Evolutionary conservation across 2,113 vertebrate species (phyloP).

Genomic region (Porphyrio hochstetteri): DNA sequence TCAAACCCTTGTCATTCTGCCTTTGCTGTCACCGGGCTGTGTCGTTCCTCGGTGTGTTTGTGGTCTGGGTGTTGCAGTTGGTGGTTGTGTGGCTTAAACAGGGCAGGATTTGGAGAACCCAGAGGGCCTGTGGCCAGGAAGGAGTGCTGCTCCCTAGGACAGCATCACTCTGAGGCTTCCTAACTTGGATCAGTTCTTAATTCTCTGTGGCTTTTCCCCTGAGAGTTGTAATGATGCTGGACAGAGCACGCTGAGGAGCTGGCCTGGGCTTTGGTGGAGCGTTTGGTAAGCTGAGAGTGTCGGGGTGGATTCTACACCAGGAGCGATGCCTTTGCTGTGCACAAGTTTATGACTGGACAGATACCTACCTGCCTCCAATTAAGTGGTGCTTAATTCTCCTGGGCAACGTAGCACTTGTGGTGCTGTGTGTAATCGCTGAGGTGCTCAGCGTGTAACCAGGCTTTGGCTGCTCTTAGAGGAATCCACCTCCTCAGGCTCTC

Average conservation of each 20-base stretch:
- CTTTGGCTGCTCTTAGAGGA: background rate
- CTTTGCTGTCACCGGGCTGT: rapidly evolving
- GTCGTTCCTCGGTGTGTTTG: background rate
- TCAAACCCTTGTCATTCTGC: background rate
- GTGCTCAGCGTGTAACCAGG: rapidly evolving
- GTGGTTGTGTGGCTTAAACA: background rate
- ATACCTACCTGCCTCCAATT: background rate
- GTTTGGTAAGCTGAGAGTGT: rapidly evolving
- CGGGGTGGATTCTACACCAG: background rate
- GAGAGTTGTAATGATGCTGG: background rate
- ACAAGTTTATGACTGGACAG: background rate
- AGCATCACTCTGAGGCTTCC: background rate
- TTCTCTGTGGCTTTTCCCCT: background rate
- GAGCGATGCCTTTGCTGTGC: background rate
- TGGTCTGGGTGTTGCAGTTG: background rate
- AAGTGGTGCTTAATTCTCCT: rapidly evolving
- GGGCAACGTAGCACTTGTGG: rapidly evolving
- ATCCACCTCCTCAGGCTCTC: background rate
- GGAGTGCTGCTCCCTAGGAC: background rate
- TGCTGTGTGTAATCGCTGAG: rapidly evolving
- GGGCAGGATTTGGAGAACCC: background rate
- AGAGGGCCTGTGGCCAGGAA: background rate
- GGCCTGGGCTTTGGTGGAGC: background rate
- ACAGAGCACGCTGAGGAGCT: rapidly evolving
- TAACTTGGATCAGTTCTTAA: background rate